A percentile compares a stretch with the other conserved stretches of the same genome.
phyloP scores from a whole-genome alignment of 1,140 invertebrate species.

The Delia radicum region DNA sequence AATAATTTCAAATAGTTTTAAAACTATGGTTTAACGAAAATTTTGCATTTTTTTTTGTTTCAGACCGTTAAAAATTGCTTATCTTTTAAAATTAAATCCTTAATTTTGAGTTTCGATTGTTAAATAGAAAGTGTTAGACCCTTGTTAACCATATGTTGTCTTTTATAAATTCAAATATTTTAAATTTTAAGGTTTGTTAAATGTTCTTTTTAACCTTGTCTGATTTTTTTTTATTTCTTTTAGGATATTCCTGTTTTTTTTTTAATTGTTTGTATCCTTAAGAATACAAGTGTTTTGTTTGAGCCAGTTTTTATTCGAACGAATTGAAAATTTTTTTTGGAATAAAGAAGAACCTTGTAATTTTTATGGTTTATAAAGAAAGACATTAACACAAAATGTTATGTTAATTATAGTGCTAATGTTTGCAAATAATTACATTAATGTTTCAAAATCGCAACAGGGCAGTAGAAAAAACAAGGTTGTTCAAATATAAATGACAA shows the following conservation, averaged over 20 bases:
- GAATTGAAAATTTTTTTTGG: neutral
- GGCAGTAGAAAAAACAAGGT: neutral
- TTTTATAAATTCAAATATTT: conserved; percentile 29
- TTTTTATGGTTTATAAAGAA: neutral
- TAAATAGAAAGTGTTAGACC: conserved; percentile 35
- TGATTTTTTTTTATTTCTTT: neutral
- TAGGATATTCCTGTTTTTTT: neutral
- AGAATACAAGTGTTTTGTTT: neutral
- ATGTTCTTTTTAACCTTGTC: neutral
- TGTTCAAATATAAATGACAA: too few species aligned
- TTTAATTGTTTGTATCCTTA: neutral
- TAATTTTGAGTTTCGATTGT: neutral
- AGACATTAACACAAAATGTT: neutral
- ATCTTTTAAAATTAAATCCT: neutral
- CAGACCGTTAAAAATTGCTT: neutral
- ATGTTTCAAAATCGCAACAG: neutral
- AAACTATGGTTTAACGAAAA: neutral
- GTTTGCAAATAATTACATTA: neutral
- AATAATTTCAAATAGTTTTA: neutral
- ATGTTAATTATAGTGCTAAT: neutral
- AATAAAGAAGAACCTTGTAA: neutral
- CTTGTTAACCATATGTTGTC: conserved; percentile 51
- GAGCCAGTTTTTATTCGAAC: too few species aligned
- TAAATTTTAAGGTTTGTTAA: neutral
- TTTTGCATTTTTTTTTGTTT: neutral